Evolutionary conservation across 2,888 invertebrate genomes (phyloP).

Genomic region (Plemyria rubiginata): DNA sequence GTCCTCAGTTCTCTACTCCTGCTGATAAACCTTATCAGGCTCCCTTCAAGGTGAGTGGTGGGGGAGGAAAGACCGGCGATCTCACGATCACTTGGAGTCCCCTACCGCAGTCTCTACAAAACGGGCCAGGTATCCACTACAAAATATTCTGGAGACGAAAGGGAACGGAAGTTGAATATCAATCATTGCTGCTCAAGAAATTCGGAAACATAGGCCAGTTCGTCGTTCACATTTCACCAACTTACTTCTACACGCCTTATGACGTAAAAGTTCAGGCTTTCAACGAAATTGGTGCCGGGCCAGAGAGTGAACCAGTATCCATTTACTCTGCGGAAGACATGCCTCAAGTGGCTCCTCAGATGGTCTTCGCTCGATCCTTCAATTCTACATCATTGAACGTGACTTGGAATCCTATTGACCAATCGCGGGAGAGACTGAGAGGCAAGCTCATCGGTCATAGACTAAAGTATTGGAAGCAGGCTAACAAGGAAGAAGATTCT

Average conservation of each 20-base stretch:
- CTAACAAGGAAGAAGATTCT: conserved; percentile 89
- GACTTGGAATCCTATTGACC: conserved; percentile 94
- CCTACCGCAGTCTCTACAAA: conserved; percentile 90
- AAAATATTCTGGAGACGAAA: conserved; percentile 94
- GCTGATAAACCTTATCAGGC: conserved; percentile 91
- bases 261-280: conserved; percentile 94
- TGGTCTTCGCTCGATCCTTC: conserved; percentile 90
- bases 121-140: conserved; percentile 95
- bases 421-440: conserved; percentile 92
- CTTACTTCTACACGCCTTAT: conserved; percentile 92
- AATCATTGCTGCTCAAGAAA: conserved; percentile 88
- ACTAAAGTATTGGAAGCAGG: conserved; percentile 95
- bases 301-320: conserved; percentile 89
- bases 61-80: conserved; percentile 98
- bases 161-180: conserved; percentile 90
- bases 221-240: conserved; percentile 89
- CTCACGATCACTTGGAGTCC: conserved; percentile 96
- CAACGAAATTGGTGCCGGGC: conserved; percentile 93
- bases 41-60: conserved; percentile 93
- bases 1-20: conserved; percentile 93
- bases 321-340: conserved; percentile 96
- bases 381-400: conserved; percentile 97
- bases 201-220: conserved; percentile 91
- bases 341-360: conserved; percentile 95
- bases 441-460: conserved; percentile 97